These are phyloP conservation scores for Forbesichthys agassizii DNA, from an alignment of 2,113 vertebrate genomes.

Conservation along the genomic window DNA sequence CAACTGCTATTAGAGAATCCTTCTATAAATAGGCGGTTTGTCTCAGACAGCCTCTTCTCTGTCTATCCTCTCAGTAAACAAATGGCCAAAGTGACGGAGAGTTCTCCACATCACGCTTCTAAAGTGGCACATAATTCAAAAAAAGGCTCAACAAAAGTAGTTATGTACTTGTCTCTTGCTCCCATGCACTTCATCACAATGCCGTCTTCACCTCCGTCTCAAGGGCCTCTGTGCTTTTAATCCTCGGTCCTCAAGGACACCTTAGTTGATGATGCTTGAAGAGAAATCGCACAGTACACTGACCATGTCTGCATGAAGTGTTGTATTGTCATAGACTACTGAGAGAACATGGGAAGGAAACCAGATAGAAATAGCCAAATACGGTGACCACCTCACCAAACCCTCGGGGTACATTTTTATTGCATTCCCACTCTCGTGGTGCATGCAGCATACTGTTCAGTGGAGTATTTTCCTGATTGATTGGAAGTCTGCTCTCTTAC, in stretches of 20 bases:
- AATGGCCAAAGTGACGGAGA: conserved; percentile 6
- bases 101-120: neutral
- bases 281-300: conserved; percentile 12
- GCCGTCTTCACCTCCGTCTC: conserved; percentile 20
- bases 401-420: conserved; percentile 32
- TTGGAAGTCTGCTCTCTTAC: conserved; percentile 22
- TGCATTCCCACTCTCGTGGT: conserved; percentile 35
- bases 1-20: neutral
- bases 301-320: neutral
- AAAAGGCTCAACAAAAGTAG: conserved; percentile 1
- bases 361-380: conserved; percentile 21
- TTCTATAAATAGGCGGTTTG: conserved; percentile 56
- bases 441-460: conserved; percentile 46
- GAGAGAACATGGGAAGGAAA: conserved; percentile 22
- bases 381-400: conserved; percentile 18
- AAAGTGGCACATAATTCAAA: conserved; percentile 21
- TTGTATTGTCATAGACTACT: conserved; percentile 18
- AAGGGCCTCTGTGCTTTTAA: conserved; percentile 18
- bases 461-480: conserved; percentile 19
- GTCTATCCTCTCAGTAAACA: conserved; percentile 35
- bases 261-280: conserved; percentile 9
- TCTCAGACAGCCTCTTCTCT: conserved; percentile 24
- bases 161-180: conserved; percentile 7
- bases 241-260: conserved; percentile 7
- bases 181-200: conserved; percentile 33